phyloP scores from a whole-genome alignment of 2,888 invertebrate genomes.

The Conchocele bisecta region DNA sequence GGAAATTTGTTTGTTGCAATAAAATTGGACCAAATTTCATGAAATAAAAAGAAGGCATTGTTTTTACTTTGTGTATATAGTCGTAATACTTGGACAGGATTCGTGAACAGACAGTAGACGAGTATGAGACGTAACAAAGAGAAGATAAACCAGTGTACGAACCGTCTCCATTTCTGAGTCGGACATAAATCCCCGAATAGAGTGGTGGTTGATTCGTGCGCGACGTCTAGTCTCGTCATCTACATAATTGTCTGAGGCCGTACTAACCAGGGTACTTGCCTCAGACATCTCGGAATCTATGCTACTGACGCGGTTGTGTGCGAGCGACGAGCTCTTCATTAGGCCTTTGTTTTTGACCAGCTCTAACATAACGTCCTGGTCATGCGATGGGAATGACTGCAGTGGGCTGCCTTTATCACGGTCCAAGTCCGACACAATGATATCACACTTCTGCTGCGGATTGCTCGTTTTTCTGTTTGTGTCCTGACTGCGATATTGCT shows the following conservation, averaged over 20 bases:
- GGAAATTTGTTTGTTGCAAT: too few species aligned
- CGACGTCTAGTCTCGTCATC: slow-evolving; percentile 64
- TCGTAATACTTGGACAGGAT: too few species aligned
- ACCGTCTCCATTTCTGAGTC: slow-evolving; percentile 96
- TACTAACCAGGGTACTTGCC: slow-evolving; percentile 83
- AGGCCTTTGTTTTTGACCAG: slow-evolving; percentile 96
- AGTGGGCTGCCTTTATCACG: slow-evolving; percentile 75
- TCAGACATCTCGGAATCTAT: slow-evolving; percentile 93
- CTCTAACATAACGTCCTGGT: slow-evolving; percentile 95
- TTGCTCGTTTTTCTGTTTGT: slow-evolving; percentile 63
- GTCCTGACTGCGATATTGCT: slow-evolving; percentile 42
- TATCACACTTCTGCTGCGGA: slow-evolving; percentile 70
- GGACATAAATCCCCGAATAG: slow-evolving; percentile 92
- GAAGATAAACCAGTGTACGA: too few species aligned
- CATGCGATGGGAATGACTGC: slow-evolving; percentile 37
- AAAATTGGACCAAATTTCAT: too few species aligned
- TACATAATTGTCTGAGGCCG: slow-evolving; percentile 68
- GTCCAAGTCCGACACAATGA: slow-evolving; percentile 70
- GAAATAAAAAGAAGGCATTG: too few species aligned
- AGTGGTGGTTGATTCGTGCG: slow-evolving; percentile 86
- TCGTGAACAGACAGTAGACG: too few species aligned
- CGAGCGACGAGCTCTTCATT: slow-evolving; percentile 81
- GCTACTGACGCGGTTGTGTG: slow-evolving; percentile 88
- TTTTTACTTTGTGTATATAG: too few species aligned
- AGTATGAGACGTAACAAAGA: too few species aligned